Conservation (phyloP, 2,888 invertebrate genomes). For the Byasa hedistus region DNA sequence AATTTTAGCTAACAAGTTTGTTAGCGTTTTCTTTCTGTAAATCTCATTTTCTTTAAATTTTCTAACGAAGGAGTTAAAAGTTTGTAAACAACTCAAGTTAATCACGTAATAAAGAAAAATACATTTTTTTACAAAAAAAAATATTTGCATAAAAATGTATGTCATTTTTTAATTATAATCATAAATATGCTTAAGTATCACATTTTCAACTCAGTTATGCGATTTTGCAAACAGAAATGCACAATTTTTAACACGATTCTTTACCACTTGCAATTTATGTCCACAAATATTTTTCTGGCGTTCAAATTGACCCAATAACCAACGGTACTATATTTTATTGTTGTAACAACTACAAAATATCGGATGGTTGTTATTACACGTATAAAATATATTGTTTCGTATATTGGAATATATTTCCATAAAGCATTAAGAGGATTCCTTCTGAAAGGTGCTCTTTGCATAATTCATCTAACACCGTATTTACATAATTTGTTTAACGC, state of each 20-base stretch:
- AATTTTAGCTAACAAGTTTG: constrained; percentile 1
- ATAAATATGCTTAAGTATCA: no score
- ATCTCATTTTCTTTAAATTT: neutral
- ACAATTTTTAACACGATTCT: no score
- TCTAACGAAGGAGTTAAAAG: neutral
- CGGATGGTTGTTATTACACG: no score
- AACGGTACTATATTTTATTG: neutral
- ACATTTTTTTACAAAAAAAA: no score
- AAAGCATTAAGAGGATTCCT: constrained; percentile 7
- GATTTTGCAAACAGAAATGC: no score
- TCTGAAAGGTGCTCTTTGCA: constrained; percentile 11
- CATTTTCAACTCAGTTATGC: no score
- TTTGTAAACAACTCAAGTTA: neutral
- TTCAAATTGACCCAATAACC: neutral
- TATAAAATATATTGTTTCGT: neutral
- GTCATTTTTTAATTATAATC: no score
- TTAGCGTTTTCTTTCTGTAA: neutral
- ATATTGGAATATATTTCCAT: neutral
- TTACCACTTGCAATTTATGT: no score
- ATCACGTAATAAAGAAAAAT: neutral
- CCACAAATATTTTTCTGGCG: neutral
- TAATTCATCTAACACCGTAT: constrained; percentile 10
- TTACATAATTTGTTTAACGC: constrained; percentile 20
- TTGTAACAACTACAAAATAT: neutral
- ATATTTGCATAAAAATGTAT: no score